A percentile compares a stretch with the other conserved stretches of the same genome.
phyloP scores from a whole-genome alignment of 2,113 vertebrate species.

The Pelecanoides urinatrix region DNA sequence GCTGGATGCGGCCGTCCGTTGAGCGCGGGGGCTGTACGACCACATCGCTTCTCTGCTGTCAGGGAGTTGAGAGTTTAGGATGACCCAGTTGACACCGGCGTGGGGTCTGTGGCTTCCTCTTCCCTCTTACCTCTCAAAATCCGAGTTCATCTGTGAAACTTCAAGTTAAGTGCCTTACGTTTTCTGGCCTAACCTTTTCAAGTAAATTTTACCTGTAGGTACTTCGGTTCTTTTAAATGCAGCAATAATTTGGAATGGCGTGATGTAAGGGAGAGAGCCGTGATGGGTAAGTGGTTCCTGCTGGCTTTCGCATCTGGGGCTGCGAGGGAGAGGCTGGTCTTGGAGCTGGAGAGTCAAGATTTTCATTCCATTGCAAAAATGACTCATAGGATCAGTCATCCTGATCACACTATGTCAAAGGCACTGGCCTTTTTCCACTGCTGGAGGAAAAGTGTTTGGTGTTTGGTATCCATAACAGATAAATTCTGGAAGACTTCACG shows the following conservation, averaged over 20 bases:
- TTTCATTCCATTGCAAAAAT: neutral
- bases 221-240: neutral
- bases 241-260: neutral
- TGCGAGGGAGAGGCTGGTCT: neutral
- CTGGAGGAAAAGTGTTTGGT: neutral
- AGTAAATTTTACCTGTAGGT: neutral
- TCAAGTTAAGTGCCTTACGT: neutral
- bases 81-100: rapidly evolving
- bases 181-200: neutral
- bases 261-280: rapidly evolving
- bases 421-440: neutral
- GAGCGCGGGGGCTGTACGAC: neutral
- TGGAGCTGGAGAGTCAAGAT: neutral
- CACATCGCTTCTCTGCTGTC: neutral
- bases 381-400: neutral
- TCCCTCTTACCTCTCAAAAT: neutral
- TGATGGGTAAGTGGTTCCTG: neutral
- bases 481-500: neutral
- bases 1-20: rapidly evolving
- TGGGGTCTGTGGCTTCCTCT: neutral
- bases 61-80: neutral
- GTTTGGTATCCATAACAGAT: conserved; percentile 37
- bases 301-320: neutral
- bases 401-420: neutral
- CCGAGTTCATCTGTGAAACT: rapidly evolving